Evolutionary conservation across 2,113 vertebrate species (phyloP).

Genomic region (Lucifuga dentata): DNA sequence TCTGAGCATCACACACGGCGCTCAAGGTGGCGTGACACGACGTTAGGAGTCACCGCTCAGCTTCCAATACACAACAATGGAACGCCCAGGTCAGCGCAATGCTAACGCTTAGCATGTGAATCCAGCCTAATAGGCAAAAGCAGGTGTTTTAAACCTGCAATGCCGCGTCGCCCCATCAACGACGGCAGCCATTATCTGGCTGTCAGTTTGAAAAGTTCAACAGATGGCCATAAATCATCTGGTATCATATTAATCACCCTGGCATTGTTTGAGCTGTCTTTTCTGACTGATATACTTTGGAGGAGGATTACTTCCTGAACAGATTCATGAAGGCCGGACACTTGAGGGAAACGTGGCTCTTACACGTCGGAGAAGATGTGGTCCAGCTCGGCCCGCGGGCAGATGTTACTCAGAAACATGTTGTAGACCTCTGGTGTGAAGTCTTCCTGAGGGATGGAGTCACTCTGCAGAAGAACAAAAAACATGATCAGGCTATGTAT

Average conservation of each 20-base stretch:
- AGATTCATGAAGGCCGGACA: neutral
- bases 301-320: neutral
- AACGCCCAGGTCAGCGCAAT: too few species aligned
- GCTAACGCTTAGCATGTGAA: too few species aligned
- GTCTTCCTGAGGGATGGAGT: slow-evolving; percentile 93
- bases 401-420: slow-evolving; percentile 93
- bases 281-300: neutral
- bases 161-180: slow-evolving; percentile 2
- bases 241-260: slow-evolving; percentile 6
- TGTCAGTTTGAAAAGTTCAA: neutral
- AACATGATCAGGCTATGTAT: slow-evolving; percentile 22
- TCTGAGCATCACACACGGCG: too few species aligned
- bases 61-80: too few species aligned
- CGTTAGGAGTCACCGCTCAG: too few species aligned
- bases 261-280: slow-evolving; percentile 6
- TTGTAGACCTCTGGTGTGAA: slow-evolving; percentile 93
- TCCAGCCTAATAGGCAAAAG: slow-evolving; percentile 3
- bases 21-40: too few species aligned
- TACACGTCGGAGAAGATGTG: slow-evolving; percentile 97
- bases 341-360: slow-evolving; percentile 61
- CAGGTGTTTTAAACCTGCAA: slow-evolving; percentile 15
- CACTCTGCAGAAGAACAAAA: slow-evolving; percentile 84
- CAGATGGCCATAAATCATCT: slow-evolving; percentile 9
- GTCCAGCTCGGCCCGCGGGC: slow-evolving; percentile 94
- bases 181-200: neutral